phyloP scores from a whole-genome alignment of 1,140 invertebrate genomes.

The Thaumatotibia leucotreta region DNA sequence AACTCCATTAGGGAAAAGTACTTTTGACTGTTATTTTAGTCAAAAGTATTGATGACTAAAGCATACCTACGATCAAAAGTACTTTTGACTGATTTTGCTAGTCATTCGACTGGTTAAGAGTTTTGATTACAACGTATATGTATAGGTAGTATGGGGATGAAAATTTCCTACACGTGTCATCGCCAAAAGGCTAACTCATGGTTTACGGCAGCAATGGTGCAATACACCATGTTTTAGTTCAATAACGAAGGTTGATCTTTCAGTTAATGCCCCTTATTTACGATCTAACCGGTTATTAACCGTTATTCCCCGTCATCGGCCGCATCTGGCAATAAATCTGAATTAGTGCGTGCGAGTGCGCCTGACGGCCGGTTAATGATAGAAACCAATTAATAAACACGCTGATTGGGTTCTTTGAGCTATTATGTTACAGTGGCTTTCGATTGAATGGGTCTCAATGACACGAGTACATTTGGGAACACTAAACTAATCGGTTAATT shows the following conservation, averaged over 20 bases:
- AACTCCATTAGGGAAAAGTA: no score
- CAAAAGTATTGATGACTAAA: no score
- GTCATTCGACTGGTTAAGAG: no score
- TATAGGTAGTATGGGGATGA: no score
- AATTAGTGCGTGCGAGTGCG: conserved; percentile 3
- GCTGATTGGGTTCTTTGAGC: not conserved
- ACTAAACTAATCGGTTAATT: not conserved
- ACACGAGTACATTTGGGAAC: not conserved
- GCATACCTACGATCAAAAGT: no score
- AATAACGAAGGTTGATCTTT: not conserved
- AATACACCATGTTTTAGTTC: not conserved
- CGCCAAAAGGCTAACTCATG: not conserved
- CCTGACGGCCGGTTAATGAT: not conserved
- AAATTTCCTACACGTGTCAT: no score
- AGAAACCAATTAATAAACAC: conserved; percentile 5
- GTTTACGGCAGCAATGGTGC: no score
- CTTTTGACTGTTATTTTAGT: no score
- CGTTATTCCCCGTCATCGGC: not conserved
- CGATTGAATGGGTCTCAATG: not conserved
- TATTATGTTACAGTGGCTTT: not conserved
- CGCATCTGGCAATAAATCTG: not conserved
- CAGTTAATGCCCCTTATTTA: not conserved
- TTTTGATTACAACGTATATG: no score
- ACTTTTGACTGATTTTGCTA: no score
- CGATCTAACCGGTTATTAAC: not conserved